A percentile compares a stretch with the other conserved stretches of the same genome.
phyloP scores from a whole-genome alignment of 1,140 invertebrate genomes.

The Acromyrmex charruanus region DNA sequence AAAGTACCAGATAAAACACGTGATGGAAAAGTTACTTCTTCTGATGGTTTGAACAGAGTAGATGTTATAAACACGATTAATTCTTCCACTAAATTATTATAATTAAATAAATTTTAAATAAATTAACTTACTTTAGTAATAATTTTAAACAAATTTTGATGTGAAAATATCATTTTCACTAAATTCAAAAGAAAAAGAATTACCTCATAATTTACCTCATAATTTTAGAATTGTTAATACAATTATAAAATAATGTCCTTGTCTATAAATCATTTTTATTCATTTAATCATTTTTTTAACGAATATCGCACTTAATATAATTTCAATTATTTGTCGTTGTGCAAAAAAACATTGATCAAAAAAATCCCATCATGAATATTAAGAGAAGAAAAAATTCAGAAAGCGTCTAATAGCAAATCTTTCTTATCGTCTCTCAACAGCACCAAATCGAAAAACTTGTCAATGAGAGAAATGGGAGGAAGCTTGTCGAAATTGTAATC shows the following conservation, averaged over 20 bases:
- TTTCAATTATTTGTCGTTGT: not conserved
- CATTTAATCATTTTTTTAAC: not conserved
- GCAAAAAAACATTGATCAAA: not conserved
- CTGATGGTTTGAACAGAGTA: not conserved
- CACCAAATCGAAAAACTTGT: slow-evolving; percentile 68
- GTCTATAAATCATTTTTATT: not conserved
- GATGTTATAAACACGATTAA: slow-evolving; percentile 21
- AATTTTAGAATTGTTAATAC: not conserved
- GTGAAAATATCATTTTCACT: not conserved
- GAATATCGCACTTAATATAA: not conserved
- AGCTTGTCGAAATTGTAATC: slow-evolving; percentile 77
- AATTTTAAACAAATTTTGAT: not conserved
- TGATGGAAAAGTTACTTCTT: slow-evolving; percentile 13
- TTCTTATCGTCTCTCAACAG: slow-evolving; percentile 24
- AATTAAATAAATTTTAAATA: slow-evolving; percentile 16
- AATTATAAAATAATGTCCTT: not conserved
- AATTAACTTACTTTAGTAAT: not conserved
- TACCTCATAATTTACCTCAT: not conserved
- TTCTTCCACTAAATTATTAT: slow-evolving; percentile 1
- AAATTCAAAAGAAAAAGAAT: not conserved
- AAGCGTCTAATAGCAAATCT: slow-evolving; percentile 21
- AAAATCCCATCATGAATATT: not conserved
- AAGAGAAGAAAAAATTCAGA: slow-evolving; percentile 15
- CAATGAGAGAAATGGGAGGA: slow-evolving; percentile 45
- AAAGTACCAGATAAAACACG: slow-evolving; percentile 1